These are phyloP conservation scores for Bovichtus variegatus DNA, from an alignment of 2,797 vertebrate genomes.

Conservation along the genomic window DNA sequence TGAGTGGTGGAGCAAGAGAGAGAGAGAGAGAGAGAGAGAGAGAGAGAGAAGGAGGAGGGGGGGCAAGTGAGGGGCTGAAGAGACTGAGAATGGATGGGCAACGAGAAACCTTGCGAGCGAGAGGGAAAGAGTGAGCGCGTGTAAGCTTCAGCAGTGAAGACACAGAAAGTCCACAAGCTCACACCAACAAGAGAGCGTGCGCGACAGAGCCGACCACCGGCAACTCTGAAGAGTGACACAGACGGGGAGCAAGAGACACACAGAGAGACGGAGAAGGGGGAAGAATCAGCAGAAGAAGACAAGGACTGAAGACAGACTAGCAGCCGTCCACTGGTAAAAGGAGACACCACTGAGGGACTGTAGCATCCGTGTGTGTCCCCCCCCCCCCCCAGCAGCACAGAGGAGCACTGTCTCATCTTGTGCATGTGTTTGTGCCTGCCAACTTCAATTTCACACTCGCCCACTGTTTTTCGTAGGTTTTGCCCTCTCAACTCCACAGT, in stretches of 20 bases:
- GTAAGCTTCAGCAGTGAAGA: constrained; percentile 62
- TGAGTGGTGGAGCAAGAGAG: constrained; percentile 75
- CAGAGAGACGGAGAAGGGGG: constrained; percentile 27
- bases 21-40: constrained; percentile 45
- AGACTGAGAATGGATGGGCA: constrained; percentile 80
- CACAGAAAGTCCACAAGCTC: constrained; percentile 72
- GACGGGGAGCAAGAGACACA: constrained; percentile 27
- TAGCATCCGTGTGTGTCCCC: constrained; percentile 61
- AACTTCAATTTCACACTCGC: constrained; percentile 82
- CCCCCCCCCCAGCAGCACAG: constrained; percentile 69
- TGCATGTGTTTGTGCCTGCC: constrained; percentile 71
- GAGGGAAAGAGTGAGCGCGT: constrained; percentile 66
- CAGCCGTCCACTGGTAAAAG: constrained; percentile 73
- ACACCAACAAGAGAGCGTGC: constrained; percentile 75
- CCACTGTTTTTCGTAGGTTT: constrained; percentile 78
- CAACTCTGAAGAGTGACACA: constrained; percentile 74
- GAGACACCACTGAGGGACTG: constrained; percentile 76
- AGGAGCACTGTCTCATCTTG: constrained; percentile 76
- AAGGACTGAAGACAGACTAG: constrained; percentile 64
- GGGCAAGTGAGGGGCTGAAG: constrained; percentile 64
- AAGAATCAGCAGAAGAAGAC: constrained; percentile 50
- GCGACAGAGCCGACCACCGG: constrained; percentile 59
- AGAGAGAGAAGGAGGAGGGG: constrained; percentile 19
- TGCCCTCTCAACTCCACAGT: constrained; percentile 65
- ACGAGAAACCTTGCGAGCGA: constrained; percentile 60